Evolutionary conservation across 2,888 invertebrate species (phyloP).

Genomic region (Drosophila maculinotata): DNA sequence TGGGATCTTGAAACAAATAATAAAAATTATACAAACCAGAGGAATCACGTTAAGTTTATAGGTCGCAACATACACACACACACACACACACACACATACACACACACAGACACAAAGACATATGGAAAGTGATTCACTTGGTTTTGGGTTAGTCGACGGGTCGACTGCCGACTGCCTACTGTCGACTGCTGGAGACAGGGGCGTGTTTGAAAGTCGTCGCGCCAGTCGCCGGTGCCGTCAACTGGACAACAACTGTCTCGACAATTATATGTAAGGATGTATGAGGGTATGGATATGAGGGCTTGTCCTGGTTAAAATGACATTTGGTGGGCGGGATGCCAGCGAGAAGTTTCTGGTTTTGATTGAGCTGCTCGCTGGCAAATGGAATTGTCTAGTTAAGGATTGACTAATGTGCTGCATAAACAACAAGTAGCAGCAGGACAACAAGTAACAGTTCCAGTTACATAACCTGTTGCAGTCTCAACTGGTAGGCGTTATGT

Average conservation of each 20-base stretch:
- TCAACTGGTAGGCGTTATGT: conserved; percentile 62
- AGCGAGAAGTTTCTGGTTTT: conserved; percentile 29
- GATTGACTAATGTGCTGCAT: conserved; percentile 61
- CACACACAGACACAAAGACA: conserved; percentile 3
- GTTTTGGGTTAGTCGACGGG: conserved; percentile 43
- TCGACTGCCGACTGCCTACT: too few species aligned
- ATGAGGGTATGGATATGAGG: conserved; percentile 16
- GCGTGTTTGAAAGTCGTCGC: conserved; percentile 80
- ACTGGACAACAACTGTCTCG: conserved; percentile 63
- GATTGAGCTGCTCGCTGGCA: conserved; percentile 39
- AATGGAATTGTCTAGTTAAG: conserved; percentile 54
- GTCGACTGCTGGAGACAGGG: conserved; percentile 77
- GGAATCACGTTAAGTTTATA: conserved; percentile 65
- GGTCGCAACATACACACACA: conserved; percentile 48
- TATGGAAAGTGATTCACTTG: conserved; percentile 58
- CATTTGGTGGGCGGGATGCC: conserved; percentile 44
- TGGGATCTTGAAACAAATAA: conserved; percentile 67
- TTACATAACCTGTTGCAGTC: too few species aligned
- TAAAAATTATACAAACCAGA: conserved; percentile 19
- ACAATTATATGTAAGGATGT: conserved; percentile 37
- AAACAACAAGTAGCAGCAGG: conserved; percentile 22
- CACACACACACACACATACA: background rate
- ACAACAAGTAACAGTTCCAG: too few species aligned
- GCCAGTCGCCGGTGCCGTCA: conserved; percentile 70
- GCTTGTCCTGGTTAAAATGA: conserved; percentile 38